phyloP scores from a whole-genome alignment of 2,113 vertebrate genomes.

The Reinhardtius hippoglossoides region DNA sequence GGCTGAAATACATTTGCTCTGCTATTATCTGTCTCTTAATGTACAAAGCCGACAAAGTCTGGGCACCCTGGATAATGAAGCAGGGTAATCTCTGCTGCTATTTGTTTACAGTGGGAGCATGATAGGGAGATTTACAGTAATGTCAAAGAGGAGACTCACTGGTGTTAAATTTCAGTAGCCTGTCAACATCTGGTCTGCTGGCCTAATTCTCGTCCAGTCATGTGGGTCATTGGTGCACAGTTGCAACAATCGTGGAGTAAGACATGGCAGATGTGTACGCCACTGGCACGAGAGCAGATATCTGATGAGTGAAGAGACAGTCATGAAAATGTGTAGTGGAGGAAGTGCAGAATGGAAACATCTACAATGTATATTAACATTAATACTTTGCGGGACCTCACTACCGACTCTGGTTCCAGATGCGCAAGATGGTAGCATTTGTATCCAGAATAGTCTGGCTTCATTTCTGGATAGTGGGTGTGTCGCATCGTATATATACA shows the following conservation, averaged over 20 bases:
- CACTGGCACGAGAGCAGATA: neutral
- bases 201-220: slow-evolving; percentile 63
- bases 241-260: no score
- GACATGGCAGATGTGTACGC: neutral
- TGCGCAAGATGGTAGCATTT: no score
- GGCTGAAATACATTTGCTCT: neutral
- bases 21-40: neutral
- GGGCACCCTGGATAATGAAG: slow-evolving; percentile 18
- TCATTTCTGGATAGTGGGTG: no score
- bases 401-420: no score
- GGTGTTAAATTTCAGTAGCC: slow-evolving; percentile 49
- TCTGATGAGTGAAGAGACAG: neutral
- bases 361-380: neutral
- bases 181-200: slow-evolving; percentile 71
- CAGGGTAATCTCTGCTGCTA: slow-evolving; percentile 50
- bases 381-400: no score
- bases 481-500: no score
- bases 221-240: slow-evolving; percentile 60
- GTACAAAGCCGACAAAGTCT: slow-evolving; percentile 20
- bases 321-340: neutral
- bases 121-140: slow-evolving; percentile 38
- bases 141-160: slow-evolving; percentile 29
- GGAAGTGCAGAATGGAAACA: neutral
- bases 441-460: no score
- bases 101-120: slow-evolving; percentile 40